Conservation (phyloP, 2,888 invertebrate genomes). For the Ectemnius continuus region DNA sequence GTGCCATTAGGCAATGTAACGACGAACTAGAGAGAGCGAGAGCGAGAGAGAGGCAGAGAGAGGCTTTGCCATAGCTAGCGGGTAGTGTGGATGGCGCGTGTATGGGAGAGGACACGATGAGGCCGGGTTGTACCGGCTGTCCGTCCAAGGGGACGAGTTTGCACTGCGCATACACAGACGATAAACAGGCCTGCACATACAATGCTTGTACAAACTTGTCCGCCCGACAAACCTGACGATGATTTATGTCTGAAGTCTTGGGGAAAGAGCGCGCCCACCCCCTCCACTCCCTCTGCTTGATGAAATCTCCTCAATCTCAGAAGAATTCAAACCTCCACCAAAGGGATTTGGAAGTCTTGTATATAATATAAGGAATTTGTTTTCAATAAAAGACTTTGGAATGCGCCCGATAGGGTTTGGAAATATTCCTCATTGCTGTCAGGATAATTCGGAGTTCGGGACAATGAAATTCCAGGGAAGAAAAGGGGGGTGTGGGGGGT, state of each 20-base stretch:
- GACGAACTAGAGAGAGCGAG: conserved; percentile 15
- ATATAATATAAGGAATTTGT: no score
- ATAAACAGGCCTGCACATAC: conserved; percentile 56
- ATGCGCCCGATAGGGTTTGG: no score
- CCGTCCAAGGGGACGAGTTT: conserved; percentile 45
- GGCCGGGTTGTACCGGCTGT: conserved; percentile 4
- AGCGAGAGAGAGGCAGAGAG: conserved; percentile 21
- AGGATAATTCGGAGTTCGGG: neutral
- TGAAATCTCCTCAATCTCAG: no score
- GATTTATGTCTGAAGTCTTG: conserved; percentile 54
- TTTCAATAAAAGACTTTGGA: no score
- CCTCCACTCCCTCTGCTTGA: conserved; percentile 2
- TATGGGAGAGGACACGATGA: neutral
- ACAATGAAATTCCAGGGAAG: conserved; percentile 22
- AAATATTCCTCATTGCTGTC: no score
- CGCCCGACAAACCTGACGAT: conserved; percentile 51
- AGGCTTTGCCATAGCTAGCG: conserved; percentile 36
- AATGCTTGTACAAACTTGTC: conserved; percentile 60
- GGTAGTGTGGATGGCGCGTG: conserved; percentile 11
- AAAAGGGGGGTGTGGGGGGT: neutral
- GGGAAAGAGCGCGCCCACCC: conserved; percentile 31
- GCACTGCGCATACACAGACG: conserved; percentile 59
- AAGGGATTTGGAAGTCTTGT: neutral
- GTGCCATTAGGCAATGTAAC: conserved; percentile 46
- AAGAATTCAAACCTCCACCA: no score